Conservation (phyloP, 2,888 invertebrate genomes). For the Drosophila maculinotata region DNA sequence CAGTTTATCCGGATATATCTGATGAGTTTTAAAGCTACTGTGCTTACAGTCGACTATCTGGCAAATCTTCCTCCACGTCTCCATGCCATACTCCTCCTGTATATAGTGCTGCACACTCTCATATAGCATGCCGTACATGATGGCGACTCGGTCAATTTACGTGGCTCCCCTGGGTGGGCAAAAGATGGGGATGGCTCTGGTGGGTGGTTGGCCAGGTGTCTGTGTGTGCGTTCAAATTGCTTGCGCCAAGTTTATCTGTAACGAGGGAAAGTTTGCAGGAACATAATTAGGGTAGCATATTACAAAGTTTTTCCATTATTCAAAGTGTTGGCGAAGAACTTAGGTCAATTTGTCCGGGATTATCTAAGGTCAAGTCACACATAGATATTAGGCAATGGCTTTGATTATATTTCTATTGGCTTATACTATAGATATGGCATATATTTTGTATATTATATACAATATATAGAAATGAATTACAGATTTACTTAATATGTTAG, state of each 20-base stretch:
- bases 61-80: slow-evolving; percentile 90
- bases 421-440: too few species aligned
- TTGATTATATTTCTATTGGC: background rate
- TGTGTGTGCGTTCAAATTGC: slow-evolving; percentile 31
- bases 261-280: slow-evolving; percentile 58
- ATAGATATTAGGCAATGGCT: slow-evolving; percentile 1
- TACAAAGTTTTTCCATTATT: slow-evolving; percentile 65
- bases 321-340: slow-evolving; percentile 27
- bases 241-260: slow-evolving; percentile 56
- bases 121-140: slow-evolving; percentile 93
- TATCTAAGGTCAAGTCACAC: slow-evolving; percentile 27
- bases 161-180: background rate
- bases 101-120: slow-evolving; percentile 93
- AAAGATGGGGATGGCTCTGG: background rate
- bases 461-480: too few species aligned
- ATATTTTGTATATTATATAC: too few species aligned
- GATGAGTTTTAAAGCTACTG: slow-evolving; percentile 92
- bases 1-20: slow-evolving; percentile 92
- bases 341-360: slow-evolving; percentile 45
- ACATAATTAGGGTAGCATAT: slow-evolving; percentile 48
- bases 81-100: slow-evolving; percentile 92
- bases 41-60: slow-evolving; percentile 90
- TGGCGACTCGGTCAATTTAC: slow-evolving; percentile 29
- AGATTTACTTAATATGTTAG: too few species aligned
- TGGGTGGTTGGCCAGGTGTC: slow-evolving; percentile 13